These are phyloP conservation scores for Mechanitis messenoides DNA, from an alignment of 2,888 invertebrate genomes.

Conservation along the genomic window DNA sequence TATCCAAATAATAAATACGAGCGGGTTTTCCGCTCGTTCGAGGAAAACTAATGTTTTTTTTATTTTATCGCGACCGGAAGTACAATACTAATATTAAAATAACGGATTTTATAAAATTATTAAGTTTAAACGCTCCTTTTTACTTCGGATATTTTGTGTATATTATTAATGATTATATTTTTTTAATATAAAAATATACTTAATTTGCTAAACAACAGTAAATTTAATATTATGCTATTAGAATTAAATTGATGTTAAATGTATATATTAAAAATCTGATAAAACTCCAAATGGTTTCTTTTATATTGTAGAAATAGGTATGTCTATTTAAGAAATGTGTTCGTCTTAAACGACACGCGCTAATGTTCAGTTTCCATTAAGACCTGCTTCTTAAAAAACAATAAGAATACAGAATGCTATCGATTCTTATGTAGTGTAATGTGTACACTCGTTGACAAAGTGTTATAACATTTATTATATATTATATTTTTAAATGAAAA, in stretches of 20 bases:
- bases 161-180: too few species aligned
- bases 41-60: slow-evolving; percentile 21
- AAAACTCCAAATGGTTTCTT: too few species aligned
- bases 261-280: too few species aligned
- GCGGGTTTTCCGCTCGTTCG: slow-evolving; percentile 25
- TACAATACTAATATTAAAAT: background rate
- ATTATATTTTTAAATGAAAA: too few species aligned
- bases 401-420: slow-evolving; percentile 23
- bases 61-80: background rate
- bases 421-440: slow-evolving; percentile 21
- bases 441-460: slow-evolving; percentile 8
- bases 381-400: slow-evolving; percentile 25
- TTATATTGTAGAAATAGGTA: background rate
- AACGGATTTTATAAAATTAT: too few species aligned
- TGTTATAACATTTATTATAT: background rate
- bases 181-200: too few species aligned
- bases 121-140: too few species aligned
- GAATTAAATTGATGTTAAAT: too few species aligned
- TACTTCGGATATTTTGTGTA: too few species aligned
- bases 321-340: background rate
- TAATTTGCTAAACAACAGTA: too few species aligned
- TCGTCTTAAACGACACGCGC: slow-evolving; percentile 17
- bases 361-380: slow-evolving; percentile 26
- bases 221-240: too few species aligned
- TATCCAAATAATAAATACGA: slow-evolving; percentile 25